Percentiles rank a stretch among this genome's conserved stretches.
Evolutionary conservation across 2,888 invertebrate species (phyloP).

Genomic region (Drosophila imparisetae): DNA sequence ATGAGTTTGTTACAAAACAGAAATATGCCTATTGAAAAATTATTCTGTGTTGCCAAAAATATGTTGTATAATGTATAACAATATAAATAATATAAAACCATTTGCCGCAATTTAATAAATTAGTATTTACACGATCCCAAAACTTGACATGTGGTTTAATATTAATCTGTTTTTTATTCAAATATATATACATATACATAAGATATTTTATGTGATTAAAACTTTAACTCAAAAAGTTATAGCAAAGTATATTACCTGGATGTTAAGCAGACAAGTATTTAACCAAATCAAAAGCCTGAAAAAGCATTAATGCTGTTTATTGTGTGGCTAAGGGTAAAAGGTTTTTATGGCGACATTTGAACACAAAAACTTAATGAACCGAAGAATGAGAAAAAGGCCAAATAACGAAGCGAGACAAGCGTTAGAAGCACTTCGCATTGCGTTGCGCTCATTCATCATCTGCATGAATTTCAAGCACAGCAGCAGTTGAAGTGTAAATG

Average conservation of each 20-base stretch:
- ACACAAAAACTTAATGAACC: slow-evolving; percentile 67
- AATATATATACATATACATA: not conserved
- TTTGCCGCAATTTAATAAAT: not conserved
- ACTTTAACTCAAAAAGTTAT: not conserved
- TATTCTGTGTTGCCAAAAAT: not conserved
- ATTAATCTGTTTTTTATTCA: not conserved
- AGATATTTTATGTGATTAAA: not conserved
- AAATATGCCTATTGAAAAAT: not conserved
- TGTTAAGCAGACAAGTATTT: not conserved
- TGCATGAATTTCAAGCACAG: slow-evolving; percentile 57
- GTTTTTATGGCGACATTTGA: slow-evolving; percentile 29
- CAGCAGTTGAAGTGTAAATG: slow-evolving; percentile 77
- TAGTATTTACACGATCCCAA: too few relatives aligned
- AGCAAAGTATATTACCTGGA: not conserved
- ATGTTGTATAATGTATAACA: not conserved
- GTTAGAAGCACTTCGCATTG: not conserved
- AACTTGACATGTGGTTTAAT: not conserved
- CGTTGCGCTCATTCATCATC: slow-evolving; percentile 71
- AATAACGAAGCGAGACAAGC: slow-evolving; percentile 41
- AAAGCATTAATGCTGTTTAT: slow-evolving; percentile 4
- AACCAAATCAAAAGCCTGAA: slow-evolving; percentile 10
- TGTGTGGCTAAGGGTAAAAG: slow-evolving; percentile 11
- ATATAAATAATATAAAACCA: not conserved
- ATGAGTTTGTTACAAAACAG: not conserved
- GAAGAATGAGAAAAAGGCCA: slow-evolving; percentile 41